Evolutionary conservation across 2,113 vertebrate genomes (phyloP).

Genomic region (Collichthys lucidus): DNA sequence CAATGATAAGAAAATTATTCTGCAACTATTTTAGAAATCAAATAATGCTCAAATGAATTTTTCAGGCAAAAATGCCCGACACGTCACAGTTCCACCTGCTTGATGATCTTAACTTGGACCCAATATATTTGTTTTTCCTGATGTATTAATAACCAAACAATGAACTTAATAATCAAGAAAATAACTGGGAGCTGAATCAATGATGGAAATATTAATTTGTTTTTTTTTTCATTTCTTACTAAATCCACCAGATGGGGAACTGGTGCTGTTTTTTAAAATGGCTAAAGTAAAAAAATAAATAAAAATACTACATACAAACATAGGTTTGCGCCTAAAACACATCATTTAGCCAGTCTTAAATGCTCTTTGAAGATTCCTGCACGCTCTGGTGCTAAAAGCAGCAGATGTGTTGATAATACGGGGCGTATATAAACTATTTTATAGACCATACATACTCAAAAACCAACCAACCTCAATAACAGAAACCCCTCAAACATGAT

Average conservation of each 20-base stretch:
- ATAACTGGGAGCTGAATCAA: no score
- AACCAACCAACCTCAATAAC: no score
- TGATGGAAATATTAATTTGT: background rate
- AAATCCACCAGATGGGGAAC: constrained; percentile 69
- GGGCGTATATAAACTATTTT: background rate
- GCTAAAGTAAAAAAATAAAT: constrained; percentile 8
- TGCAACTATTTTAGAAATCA: background rate
- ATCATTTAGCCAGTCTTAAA: background rate
- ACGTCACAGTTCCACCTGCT: background rate
- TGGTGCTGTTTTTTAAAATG: constrained; percentile 3
- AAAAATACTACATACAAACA: constrained; percentile 13
- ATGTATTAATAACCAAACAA: background rate
- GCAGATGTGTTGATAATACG: no score
- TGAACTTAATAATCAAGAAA: background rate
- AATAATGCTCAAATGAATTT: background rate
- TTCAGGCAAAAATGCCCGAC: background rate
- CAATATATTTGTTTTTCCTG: background rate
- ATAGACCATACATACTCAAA: background rate
- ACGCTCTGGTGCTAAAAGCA: no score
- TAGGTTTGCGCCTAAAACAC: background rate
- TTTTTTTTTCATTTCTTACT: constrained; percentile 48
- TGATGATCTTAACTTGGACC: background rate
- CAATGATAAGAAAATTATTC: background rate
- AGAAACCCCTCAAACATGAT: background rate
- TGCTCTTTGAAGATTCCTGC: background rate